These are phyloP conservation scores for Platalea minor DNA, from an alignment of 2,797 vertebrate species.

Conservation along the genomic window DNA sequence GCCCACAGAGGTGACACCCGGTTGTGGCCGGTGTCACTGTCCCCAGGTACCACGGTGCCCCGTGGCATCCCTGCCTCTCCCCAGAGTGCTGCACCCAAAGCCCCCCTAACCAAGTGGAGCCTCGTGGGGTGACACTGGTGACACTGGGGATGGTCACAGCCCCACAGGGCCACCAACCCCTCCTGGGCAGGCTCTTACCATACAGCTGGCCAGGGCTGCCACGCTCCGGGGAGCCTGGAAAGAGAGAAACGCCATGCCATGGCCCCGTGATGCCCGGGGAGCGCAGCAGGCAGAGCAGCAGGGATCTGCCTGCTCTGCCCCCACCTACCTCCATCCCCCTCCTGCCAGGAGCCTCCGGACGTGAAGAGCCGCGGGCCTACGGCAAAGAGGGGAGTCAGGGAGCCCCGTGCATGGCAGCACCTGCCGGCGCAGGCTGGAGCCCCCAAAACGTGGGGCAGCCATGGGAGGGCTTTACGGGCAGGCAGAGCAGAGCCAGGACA, in stretches of 20 bases:
- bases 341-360: constrained; percentile 48
- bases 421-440: not conserved
- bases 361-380: constrained; percentile 16
- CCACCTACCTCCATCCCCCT: constrained; percentile 6
- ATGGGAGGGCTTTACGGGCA: not conserved
- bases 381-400: not conserved
- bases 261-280: not conserved
- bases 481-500: not conserved
- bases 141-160: not conserved
- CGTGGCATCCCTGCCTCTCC: not conserved
- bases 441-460: not conserved
- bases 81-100: not conserved
- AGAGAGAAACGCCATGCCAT: not conserved
- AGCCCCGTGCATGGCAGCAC: not conserved
- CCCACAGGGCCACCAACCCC: not conserved
- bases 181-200: not conserved
- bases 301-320: not conserved
- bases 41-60: not conserved
- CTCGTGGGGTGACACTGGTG: not conserved
- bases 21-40: not conserved
- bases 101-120: not conserved
- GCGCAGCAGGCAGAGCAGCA: accelerated
- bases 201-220: not conserved
- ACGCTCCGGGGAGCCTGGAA: not conserved
- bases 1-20: not conserved